Evolutionary conservation across 2,888 invertebrate species (phyloP), one percentile per base, ranked within the genome.

Genomic region (Leucophenga montana): DNA sequence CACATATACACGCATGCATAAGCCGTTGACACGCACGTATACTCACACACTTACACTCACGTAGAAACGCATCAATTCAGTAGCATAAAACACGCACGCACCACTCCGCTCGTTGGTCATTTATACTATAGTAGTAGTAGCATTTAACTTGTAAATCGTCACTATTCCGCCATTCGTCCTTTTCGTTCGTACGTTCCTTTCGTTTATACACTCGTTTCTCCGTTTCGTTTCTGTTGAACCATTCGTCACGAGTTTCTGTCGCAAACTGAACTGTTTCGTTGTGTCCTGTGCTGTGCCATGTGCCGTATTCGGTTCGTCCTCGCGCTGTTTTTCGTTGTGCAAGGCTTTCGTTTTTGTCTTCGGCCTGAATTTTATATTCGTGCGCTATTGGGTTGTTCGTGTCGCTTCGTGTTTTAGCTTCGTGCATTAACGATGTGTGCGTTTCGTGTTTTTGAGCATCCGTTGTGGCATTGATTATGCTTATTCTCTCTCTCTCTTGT

Each of bases 181-280:
- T n/a, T 57, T 31, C 59, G 59, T 59, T 27, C 59, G 20, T 27
- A 9, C 5, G 27, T 57, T n/a, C n/a, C 31, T 5, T 50, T 50
- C 50, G 50, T 50, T 50, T 18, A 8, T 50, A 4, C 50, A 18
- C 18, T 50, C 50, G 56, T 56, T 56, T 14, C 14, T 65, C 54
- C 64, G 59, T 13, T 66, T 62, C 68, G 33, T 66, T 57, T 62
- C 68, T 44, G 33, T 56, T 77, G 82, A 82, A 78, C 87, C 83
- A 84, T 81, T 82, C 86, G 79, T 84, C 73, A 85, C 86, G 85
- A 86, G 84, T 81, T 79, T 78, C 82, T 79, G 80, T 85, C 81
- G 85, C 85, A 85, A 86, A 86, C 86, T 86, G 27, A 27, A 27
- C 27, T 27, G 85, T 78, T 83, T 79, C 78, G 80, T 76, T 75